Base-by-base conservation (phyloP, 2,888 invertebrate genomes). In the Bhutanitis thaidina region DNA sequence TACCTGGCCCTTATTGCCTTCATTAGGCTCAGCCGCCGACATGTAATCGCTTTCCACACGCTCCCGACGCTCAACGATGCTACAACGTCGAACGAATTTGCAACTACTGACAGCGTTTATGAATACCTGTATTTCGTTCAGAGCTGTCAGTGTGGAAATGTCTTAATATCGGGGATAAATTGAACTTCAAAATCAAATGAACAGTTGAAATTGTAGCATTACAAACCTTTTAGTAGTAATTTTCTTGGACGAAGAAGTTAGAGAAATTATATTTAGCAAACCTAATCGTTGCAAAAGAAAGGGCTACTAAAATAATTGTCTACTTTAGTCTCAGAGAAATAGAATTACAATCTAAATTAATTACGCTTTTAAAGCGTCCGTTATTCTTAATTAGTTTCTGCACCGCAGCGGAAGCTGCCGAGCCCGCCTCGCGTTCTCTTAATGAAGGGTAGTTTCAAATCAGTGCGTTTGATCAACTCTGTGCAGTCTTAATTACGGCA, bases 271-370 rank as follows among this genome's bases (percentile, higher is more conserved):
- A 80, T 84, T 80, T 73, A 75, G 77, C 72, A 80, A 80, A 82
- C 80, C 80, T 81, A 86, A 86, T 86, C 84, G 80, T 74, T 84
- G 74, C 80, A 76, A 85, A 87, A 87, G 84, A 85, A 87, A 85
- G 87, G 88, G 86, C 83, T 86, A 86, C 87, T 79, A 72, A 86
- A 89, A 89, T 89, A 87, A 89, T 88, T 87, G 88, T 88, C 86
- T 86, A 82, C 85, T 84, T 88, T 87, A 84, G 81, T 88, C 84
- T 73, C 77, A 73, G 82, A 81, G 88, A 89, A 88, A 89, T 89
- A 89, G 88, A 89, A 89, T 89, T 89, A 89, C 88, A 88, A 88
- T 89, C 85, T 89, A 88, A 89, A 89, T 89, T 88, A 88, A 89
- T 89, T 89, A 89, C 86, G 89, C 87, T 84, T 88, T 88, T 88